phyloP scores from a whole-genome alignment of 2,113 vertebrate species.

The Toxotes jaculatrix region DNA sequence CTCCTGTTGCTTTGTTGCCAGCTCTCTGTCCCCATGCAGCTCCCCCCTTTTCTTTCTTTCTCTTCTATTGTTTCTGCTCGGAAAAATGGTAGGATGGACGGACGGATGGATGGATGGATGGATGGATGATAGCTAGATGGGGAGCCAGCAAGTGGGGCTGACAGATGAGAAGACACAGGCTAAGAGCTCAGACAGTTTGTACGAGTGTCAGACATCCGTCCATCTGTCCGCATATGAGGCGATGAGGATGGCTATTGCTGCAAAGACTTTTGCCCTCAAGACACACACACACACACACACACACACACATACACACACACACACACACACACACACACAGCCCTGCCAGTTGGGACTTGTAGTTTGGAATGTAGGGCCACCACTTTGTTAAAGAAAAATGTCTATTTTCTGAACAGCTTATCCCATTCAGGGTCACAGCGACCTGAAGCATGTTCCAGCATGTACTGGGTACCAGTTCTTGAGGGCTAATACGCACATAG shows the following conservation, averaged over 20 bases:
- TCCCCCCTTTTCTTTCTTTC: neutral
- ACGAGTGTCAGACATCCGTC: constrained; percentile 24
- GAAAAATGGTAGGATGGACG: neutral
- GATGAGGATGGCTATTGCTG: neutral
- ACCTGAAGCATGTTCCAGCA: neutral
- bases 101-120: neutral
- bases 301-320: neutral
- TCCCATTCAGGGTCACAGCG: neutral
- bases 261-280: constrained; percentile 14
- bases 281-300: constrained; percentile 7
- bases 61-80: constrained; percentile 30
- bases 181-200: neutral
- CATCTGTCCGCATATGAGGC: neutral
- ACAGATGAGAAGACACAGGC: constrained; percentile 33
- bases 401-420: neutral
- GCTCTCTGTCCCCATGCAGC: neutral
- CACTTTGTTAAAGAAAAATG: neutral
- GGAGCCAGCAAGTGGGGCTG: neutral
- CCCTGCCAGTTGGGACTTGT: neutral
- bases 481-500: neutral
- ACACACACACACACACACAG: neutral
- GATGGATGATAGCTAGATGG: neutral
- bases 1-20: constrained; percentile 37
- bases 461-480: neutral
- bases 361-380: neutral